Conservation (phyloP, 2,888 invertebrate genomes). For the Ophion ventricosus region DNA sequence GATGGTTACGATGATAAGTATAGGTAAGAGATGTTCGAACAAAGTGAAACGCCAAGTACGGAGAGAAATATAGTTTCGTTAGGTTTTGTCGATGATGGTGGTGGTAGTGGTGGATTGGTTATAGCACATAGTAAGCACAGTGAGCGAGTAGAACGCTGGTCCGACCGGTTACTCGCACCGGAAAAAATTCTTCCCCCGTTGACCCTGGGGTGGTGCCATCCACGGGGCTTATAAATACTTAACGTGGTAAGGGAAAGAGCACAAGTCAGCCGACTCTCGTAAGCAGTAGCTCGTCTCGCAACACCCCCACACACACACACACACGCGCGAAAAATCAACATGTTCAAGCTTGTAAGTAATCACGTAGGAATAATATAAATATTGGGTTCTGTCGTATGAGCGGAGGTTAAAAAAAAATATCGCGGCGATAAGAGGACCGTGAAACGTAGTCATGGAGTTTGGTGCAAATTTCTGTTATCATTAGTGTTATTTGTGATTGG, state of each 20-base stretch:
- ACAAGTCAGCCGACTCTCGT: constrained; percentile 67
- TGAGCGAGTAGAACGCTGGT: constrained; percentile 56
- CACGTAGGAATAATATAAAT: background rate
- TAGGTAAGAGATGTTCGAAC: constrained; percentile 24
- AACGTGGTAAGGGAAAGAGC: constrained; percentile 54
- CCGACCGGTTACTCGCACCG: constrained; percentile 62
- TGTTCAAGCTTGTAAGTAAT: constrained; percentile 84
- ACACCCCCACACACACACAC: too few relatives aligned
- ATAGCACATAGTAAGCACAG: constrained; percentile 32
- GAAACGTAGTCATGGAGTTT: too few relatives aligned
- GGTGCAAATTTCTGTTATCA: too few relatives aligned
- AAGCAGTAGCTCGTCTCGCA: constrained; percentile 63
- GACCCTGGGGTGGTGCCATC: constrained; percentile 71
- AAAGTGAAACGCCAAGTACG: constrained; percentile 36
- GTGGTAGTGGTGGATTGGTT: constrained; percentile 40
- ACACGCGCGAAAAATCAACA: constrained; percentile 77
- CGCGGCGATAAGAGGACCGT: too few relatives aligned
- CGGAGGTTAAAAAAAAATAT: too few relatives aligned
- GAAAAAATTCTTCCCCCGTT: constrained; percentile 63
- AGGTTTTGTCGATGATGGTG: constrained; percentile 5
- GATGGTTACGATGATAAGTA: background rate
- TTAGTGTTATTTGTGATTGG: too few relatives aligned
- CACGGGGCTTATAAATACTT: constrained; percentile 71
- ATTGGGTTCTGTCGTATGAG: too few relatives aligned
- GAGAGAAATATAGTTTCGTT: constrained; percentile 50